Conservation (phyloP, 2,797 vertebrate species). For the Artibeus jamaicensis region DNA sequence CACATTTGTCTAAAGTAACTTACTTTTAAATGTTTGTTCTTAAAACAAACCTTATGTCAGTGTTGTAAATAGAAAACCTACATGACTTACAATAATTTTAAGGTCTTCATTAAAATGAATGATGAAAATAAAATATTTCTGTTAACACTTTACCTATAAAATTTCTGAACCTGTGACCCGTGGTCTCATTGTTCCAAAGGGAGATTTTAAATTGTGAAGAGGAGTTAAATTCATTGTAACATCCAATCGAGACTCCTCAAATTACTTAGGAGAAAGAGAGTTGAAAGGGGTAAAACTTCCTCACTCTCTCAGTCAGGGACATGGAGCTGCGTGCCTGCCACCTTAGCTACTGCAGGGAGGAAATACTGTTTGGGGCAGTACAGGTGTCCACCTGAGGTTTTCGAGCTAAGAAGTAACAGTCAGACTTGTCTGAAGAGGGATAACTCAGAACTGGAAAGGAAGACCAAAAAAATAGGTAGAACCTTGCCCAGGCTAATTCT, state of each 20-base stretch:
- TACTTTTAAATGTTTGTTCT: not conserved
- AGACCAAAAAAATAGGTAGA: not conserved
- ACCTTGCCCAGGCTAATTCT: not conserved
- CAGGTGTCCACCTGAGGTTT: not conserved
- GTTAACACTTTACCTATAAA: not conserved
- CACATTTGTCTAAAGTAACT: not conserved
- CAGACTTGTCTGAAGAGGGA: not conserved
- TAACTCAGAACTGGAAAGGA: not conserved
- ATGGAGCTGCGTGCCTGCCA: not conserved
- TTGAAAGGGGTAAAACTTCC: not conserved
- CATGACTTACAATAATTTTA: not conserved
- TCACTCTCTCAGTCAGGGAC: not conserved
- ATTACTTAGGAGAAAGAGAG: not conserved
- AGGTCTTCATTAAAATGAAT: constrained; percentile 14
- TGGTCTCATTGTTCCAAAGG: not conserved
- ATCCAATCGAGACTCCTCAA: not conserved
- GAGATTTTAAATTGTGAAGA: not conserved
- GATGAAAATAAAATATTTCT: not conserved
- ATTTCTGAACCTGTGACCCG: not conserved
- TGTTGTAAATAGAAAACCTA: not conserved
- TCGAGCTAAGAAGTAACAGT: not conserved
- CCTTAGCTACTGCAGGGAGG: not conserved
- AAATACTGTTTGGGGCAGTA: not conserved
- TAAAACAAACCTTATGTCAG: not conserved
- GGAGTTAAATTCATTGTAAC: not conserved